Evolutionary conservation across 2,113 vertebrate genomes (phyloP), one percentile per base, ranked within the genome.

Genomic region (Cyrtonyx montezumae): DNA sequence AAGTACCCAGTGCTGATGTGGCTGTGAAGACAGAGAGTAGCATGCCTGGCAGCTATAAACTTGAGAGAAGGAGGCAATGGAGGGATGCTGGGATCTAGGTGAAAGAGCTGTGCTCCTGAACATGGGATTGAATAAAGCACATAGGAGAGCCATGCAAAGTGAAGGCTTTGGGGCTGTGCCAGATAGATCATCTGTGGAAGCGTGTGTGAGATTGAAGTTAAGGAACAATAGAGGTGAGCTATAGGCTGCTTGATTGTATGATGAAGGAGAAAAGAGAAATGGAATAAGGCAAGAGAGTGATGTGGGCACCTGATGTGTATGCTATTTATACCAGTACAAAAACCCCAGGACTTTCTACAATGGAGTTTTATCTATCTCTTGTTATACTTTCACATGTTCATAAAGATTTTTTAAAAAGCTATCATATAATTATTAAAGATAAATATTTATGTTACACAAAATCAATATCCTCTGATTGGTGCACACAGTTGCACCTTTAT

Each of bases 401-500:
- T 67, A 62, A 75, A 17, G 46, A 21, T 48, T 22, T 48, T 48
- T 48, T 5, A 65, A 89, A n/a, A 34, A n/a, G 8, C 28, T 84
- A 2, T 46, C 5, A 16, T 37, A 23, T 42, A 45, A 63, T 76
- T 80, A 36, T 32, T 62, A 30, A 74, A 69, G 26, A 30, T 84
- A 77, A 51, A 25, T 18, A 8, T 51, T n/a, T 79, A 75, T 75
- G 16, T 4, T 73, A 53, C 65, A 73, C 19, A 2, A 28, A 36
- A 65, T 76, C 37, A 13, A 61, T n/a, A 28, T 48, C 22, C 2
- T 6, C 34, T 75, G 28, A 28, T 75, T 61, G 67, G 56, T 51
- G 25, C 5, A 34, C 2, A 1, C 2, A 4, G 55, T 83, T 10
- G 61, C 13, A 4, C 1, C 6, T 48, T 74, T 79, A 16, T 5